A percentile compares a stretch with the other conserved stretches of the same genome.
phyloP scores from a whole-genome alignment of 2,888 invertebrate genomes.

The Eumacrocentrus americanus region DNA sequence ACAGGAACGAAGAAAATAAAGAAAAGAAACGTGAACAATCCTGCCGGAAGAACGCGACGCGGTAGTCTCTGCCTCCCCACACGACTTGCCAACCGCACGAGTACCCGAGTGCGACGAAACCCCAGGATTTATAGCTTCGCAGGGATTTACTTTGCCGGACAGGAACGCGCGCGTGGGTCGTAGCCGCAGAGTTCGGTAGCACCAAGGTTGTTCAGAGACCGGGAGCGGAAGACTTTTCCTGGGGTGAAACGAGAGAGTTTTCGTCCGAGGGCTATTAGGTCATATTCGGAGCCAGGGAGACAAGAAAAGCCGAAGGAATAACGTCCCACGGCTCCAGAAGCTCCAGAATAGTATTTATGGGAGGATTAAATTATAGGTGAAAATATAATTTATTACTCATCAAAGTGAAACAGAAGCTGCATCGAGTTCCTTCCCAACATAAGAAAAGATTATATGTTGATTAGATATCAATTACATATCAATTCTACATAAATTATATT shows the following conservation, averaged over 20 bases:
- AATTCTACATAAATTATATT: too few species aligned
- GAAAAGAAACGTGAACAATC: too few species aligned
- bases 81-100: constrained; percentile 26
- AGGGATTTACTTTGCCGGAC: constrained; percentile 39
- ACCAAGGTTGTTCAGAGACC: constrained; percentile 25
- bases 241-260: constrained; percentile 26
- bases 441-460: too few species aligned
- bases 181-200: too few species aligned
- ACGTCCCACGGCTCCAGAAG: constrained; percentile 1
- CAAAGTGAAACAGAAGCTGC: too few species aligned
- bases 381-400: constrained; percentile 42
- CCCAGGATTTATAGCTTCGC: constrained; percentile 39
- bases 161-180: constrained; percentile 22
- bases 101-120: constrained; percentile 36
- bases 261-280: constrained; percentile 21
- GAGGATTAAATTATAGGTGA: constrained; percentile 40
- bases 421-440: too few species aligned
- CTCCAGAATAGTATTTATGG: constrained; percentile 36
- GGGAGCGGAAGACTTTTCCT: constrained; percentile 20
- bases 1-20: too few species aligned
- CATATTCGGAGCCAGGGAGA: constrained; percentile 21
- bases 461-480: too few species aligned
- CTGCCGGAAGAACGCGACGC: background rate
- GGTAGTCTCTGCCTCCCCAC: background rate
- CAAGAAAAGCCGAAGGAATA: constrained; percentile 14